Base-by-base conservation (phyloP, 2,888 invertebrate genomes). In the Electrophaes corylata region DNA sequence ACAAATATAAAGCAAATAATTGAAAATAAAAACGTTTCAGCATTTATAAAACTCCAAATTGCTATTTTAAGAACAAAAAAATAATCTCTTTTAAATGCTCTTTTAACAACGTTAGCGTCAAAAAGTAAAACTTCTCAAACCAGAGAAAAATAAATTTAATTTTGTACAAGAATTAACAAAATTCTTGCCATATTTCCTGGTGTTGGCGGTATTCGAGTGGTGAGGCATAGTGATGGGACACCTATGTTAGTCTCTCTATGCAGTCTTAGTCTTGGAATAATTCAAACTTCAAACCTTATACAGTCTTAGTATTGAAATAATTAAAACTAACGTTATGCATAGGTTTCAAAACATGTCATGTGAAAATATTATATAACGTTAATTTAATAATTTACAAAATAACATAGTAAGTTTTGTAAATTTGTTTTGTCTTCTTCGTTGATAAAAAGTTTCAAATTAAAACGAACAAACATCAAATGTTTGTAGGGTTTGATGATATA, bases 91-190 rank as follows among this genome's bases (percentile, higher is more conserved):
- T 31, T 65, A 70, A 73, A 65, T 66, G 70, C 52, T 55, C 48
- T 54, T 65, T 61, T 58, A 64, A 69, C 61, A 65, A 67, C 60
- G 65, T 67, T 71, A 71, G 54, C 57, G 62, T 64, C 68, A 64
- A 66, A 71, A 69, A 62, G 57, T 60, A 69, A 66, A 69, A 67
- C 66, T 61, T 59, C 54, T 52, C 61, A 61, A 64, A 58, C 65
- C 52, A 43, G 50, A 64, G 65, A 67, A 70, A 74, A 70, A 74
- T 65, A 66, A 72, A 70, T 68, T 71, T 64, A 63, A 72, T 75
- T 72, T 64, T 62, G 65, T 66, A 64, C 48, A 69, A 70, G 67
- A 73, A 73, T 76, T 72, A 71, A 70, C 69, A 60, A 60, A 76
- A 72, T 70, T 70, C 66, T 63, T 54, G 62, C 64, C 67, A 60